A percentile compares a stretch with the other conserved stretches of the same genome.
phyloP scores from a whole-genome alignment of 1,140 invertebrate genomes.

The Lethocerus indicus region DNA sequence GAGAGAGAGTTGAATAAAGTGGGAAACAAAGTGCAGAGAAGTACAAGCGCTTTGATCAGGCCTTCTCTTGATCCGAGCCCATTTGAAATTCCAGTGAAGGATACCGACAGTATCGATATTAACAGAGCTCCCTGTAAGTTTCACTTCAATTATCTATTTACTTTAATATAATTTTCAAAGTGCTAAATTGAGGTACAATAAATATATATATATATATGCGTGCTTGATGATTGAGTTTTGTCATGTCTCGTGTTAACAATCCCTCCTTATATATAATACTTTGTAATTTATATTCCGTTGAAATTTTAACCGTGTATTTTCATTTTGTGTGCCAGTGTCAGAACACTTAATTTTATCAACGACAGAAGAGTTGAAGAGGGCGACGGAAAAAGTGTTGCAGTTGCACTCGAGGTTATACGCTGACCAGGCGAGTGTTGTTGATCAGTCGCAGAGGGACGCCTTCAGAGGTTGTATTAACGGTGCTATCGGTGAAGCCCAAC shows the following conservation, averaged over 20 bases:
- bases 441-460: conserved; percentile 8
- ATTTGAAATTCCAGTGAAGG: conserved; percentile 29
- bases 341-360: conserved; percentile 42
- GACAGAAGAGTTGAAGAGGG: conserved; percentile 39
- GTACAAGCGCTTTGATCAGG: conserved; percentile 21
- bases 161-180: background rate
- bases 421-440: too few species aligned
- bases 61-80: conserved; percentile 24
- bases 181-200: background rate
- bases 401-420: conserved; percentile 37
- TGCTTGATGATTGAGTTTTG: background rate
- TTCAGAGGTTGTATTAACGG: conserved; percentile 10
- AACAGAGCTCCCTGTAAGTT: conserved; percentile 29
- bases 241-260: background rate
- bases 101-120: conserved; percentile 30
- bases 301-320: background rate
- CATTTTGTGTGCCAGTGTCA: conserved; percentile 32
- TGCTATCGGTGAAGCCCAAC: conserved; percentile 16
- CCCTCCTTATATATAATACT: background rate
- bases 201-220: background rate
- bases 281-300: background rate
- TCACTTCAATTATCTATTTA: background rate
- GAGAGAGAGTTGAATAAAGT: conserved; percentile 28
- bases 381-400: conserved; percentile 44
- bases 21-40: conserved; percentile 23